These are phyloP conservation scores for Poeciliopsis paucimaculata DNA, from an alignment of 2,797 vertebrate genomes.

Conservation along the genomic window DNA sequence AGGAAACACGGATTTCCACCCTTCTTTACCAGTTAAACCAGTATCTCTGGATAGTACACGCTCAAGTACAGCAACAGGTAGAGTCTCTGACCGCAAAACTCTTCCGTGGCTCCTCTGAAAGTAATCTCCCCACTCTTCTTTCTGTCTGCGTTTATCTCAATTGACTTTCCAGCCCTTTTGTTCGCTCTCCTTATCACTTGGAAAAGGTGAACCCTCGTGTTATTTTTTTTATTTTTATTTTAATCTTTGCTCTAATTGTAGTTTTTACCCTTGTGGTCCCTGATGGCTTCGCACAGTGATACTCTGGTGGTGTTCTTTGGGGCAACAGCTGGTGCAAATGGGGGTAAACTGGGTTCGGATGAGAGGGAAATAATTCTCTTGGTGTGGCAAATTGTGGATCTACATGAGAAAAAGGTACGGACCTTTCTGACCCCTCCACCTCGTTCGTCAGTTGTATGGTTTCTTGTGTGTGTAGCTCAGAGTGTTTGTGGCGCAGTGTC, in stretches of 20 bases:
- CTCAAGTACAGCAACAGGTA: slow-evolving; percentile 89
- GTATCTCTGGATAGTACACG: slow-evolving; percentile 85
- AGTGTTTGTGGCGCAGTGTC: slow-evolving; percentile 64
- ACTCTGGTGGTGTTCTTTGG: slow-evolving; percentile 98
- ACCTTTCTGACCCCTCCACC: slow-evolving; percentile 68
- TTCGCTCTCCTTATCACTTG: slow-evolving; percentile 88
- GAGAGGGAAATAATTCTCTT: slow-evolving; percentile 99
- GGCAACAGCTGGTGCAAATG: slow-evolving; percentile 98
- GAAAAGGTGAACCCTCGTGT: slow-evolving; percentile 88
- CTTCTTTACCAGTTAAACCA: slow-evolving; percentile 87
- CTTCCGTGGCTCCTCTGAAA: slow-evolving; percentile 78
- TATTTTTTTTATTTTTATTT: slow-evolving; percentile 81
- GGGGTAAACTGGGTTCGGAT: slow-evolving; percentile 98
- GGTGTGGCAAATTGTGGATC: slow-evolving; percentile 99
- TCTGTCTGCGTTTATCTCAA: slow-evolving; percentile 76
- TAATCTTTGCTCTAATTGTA: slow-evolving; percentile 96
- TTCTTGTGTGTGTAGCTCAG: slow-evolving; percentile 58
- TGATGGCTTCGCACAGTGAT: slow-evolving; percentile 93
- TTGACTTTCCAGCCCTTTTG: slow-evolving; percentile 85
- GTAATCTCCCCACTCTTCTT: slow-evolving; percentile 65
- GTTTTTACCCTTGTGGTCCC: slow-evolving; percentile 93
- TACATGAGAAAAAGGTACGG: slow-evolving; percentile 96
- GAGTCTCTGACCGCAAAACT: slow-evolving; percentile 82
- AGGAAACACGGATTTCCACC: slow-evolving; percentile 84
- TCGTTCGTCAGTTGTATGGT: slow-evolving; percentile 70